These are phyloP conservation scores for Epinephelus lanceolatus DNA, from an alignment of 2,113 vertebrate genomes.

Conservation along the genomic window DNA sequence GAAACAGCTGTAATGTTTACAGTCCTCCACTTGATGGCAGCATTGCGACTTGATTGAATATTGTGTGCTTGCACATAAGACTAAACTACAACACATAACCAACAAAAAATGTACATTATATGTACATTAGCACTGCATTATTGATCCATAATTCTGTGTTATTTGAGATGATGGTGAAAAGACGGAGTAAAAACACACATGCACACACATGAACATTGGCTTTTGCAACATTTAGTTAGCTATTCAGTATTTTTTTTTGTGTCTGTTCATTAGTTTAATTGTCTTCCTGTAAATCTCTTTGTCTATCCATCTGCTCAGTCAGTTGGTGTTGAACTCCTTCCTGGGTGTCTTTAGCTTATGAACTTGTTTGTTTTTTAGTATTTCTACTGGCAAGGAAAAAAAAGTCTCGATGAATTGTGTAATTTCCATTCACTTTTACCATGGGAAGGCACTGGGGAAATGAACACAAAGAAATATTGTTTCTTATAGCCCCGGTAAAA, in stretches of 20 bases:
- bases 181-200: neutral
- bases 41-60: constrained; percentile 49
- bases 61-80: neutral
- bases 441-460: constrained; percentile 4
- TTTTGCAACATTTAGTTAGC: neutral
- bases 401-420: constrained; percentile 27
- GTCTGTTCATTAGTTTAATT: neutral
- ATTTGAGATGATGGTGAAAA: neutral
- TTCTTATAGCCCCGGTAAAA: constrained; percentile 9
- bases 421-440: constrained; percentile 38
- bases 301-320: neutral
- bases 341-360: neutral
- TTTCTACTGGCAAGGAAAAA: neutral
- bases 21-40: constrained; percentile 70
- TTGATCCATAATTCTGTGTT: neutral
- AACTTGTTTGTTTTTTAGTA: neutral
- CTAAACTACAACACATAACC: neutral
- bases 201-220: no score
- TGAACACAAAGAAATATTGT: constrained; percentile 14
- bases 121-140: neutral
- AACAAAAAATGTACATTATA: neutral
- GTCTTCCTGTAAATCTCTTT: neutral
- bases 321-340: neutral
- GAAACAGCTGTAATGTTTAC: constrained; percentile 32
- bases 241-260: neutral